Evolutionary conservation across 2,113 vertebrate species (phyloP).

Genomic region (Origma solitaria): DNA sequence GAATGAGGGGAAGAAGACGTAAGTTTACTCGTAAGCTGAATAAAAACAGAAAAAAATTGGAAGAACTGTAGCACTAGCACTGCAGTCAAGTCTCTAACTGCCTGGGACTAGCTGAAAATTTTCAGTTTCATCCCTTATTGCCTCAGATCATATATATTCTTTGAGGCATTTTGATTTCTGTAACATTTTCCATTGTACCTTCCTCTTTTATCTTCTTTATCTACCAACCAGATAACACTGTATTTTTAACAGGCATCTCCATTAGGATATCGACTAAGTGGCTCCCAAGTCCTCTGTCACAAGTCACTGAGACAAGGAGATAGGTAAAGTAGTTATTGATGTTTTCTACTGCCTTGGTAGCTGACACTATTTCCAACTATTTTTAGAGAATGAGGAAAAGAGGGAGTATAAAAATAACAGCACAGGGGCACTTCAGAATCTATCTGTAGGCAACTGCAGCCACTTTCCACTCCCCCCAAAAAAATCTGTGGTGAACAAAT

Average conservation of each 20-base stretch:
- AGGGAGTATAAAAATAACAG: constrained; percentile 4
- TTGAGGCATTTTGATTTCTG: constrained; percentile 1
- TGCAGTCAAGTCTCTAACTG: background rate
- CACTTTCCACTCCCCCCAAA: background rate
- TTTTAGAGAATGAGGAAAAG: background rate
- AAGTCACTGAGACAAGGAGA: constrained; percentile 9
- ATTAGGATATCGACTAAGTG: constrained; percentile 32
- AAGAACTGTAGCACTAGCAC: background rate
- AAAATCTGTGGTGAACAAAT: background rate
- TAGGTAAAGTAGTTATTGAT: constrained; percentile 38
- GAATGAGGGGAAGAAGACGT: background rate
- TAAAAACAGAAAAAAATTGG: background rate
- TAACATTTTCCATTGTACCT: background rate
- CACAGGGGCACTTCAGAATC: background rate
- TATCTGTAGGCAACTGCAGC: background rate
- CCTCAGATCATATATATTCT: background rate
- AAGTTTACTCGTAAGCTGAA: background rate
- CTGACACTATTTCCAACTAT: background rate
- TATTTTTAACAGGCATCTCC: constrained; percentile 44
- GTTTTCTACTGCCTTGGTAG: constrained; percentile 1
- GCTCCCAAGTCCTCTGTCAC: constrained; percentile 8
- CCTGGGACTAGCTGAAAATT: background rate
- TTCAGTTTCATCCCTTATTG: background rate
- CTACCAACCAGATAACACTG: background rate
- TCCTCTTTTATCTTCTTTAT: constrained; percentile 35